These are phyloP conservation scores for Rhea pennata DNA, from an alignment of 2,113 vertebrate genomes.

Conservation along the genomic window DNA sequence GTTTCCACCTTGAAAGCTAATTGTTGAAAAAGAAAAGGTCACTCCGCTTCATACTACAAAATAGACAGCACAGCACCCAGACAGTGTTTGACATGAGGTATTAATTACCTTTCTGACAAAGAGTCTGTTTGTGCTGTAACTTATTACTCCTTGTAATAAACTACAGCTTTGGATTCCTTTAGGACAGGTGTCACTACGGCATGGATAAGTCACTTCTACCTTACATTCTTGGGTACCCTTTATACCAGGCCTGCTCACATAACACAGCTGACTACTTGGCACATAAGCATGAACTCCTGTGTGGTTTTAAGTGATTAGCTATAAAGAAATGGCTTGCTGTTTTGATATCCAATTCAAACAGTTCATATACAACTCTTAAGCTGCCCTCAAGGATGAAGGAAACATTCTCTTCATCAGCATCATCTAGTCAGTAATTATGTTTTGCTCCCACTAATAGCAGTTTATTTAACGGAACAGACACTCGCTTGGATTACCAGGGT, in stretches of 20 bases:
- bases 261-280: slow-evolving; percentile 76
- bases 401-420: slow-evolving; percentile 52
- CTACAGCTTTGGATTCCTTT: not conserved
- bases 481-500: not conserved
- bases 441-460: slow-evolving; percentile 52
- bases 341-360: slow-evolving; percentile 70
- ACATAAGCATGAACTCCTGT: slow-evolving; percentile 35
- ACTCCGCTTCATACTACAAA: slow-evolving; percentile 6
- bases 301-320: slow-evolving; percentile 74
- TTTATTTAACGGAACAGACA: slow-evolving; percentile 17
- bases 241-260: not conserved
- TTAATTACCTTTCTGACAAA: slow-evolving; percentile 40
- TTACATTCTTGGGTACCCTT: not conserved
- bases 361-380: slow-evolving; percentile 69
- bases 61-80: not conserved
- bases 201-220: not conserved
- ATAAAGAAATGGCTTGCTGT: slow-evolving; percentile 72
- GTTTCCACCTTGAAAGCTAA: slow-evolving; percentile 48
- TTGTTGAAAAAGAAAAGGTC: slow-evolving; percentile 21
- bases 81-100: not conserved
- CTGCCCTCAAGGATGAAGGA: slow-evolving; percentile 77
- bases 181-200: rapidly evolving
- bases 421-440: slow-evolving; percentile 67
- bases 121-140: not conserved
- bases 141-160: not conserved